Evolutionary conservation across 2,888 invertebrate genomes (phyloP), one percentile per base, ranked within the genome.

Genomic region (Torymus texanus): DNA sequence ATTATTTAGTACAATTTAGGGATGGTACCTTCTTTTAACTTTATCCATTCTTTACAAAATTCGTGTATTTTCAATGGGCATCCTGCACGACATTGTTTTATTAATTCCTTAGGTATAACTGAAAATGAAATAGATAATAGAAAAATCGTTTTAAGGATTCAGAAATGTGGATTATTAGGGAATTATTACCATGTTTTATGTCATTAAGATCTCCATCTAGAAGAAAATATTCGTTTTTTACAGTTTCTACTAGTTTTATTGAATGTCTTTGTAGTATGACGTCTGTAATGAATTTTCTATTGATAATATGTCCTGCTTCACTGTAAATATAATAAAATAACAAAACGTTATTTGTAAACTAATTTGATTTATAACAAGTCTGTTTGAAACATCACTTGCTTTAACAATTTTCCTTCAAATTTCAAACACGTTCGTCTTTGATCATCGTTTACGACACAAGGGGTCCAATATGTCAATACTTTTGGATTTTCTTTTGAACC

Each of bases 341-440:
- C 21, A 41, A 41, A 41, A 41, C 8, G 8, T 41, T 41, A 41
- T 41, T 8, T 41, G 10, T 8, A 41, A 41, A 41, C 41, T 41
- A 41, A 8, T 41, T 41, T 29, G 29, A 41, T 8, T 5, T 5
- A 41, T 41, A 41, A 41, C 41, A 41, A 41, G 41, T 8, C 41
- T 8, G 41, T 41, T 41, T 41, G 5, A 41, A 41, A 41, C 41
- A 41, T 41, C 8, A 8, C 41, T 81, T 84, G 88, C 88, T 89
- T 89, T 4, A 88, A 61, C 55, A 90, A 83, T 76, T 84, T 87
- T 59, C 89, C 89, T 75, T 87, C 84, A 75, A 88, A 89, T 59
- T 82, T 78, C 75, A 90, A 84, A 56, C 81, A 85, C 21, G 83
- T 79, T 16, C 58, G 72, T 53, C 74, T 71, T 8, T 83, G 77